A percentile compares a stretch with the other conserved stretches of the same genome.
phyloP scores from a whole-genome alignment of 2,888 invertebrate genomes.

The Drosophila neonasuta region DNA sequence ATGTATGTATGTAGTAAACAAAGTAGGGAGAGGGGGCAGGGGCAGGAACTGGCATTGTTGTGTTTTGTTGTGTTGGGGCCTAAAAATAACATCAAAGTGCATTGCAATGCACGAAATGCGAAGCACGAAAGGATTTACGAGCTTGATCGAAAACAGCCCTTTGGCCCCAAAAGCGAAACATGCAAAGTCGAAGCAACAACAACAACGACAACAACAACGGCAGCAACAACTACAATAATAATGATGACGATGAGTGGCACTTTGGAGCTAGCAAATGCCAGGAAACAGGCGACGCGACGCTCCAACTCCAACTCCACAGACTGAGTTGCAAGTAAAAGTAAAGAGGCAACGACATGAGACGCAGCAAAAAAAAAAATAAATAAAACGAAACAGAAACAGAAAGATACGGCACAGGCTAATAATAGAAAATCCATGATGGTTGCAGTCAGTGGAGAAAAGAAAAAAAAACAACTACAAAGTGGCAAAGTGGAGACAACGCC shows the following conservation, averaged over 20 bases:
- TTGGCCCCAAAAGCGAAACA: slow-evolving; percentile 50
- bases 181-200: slow-evolving; percentile 42
- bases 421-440: slow-evolving; percentile 53
- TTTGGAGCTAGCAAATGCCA: slow-evolving; percentile 50
- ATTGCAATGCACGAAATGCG: slow-evolving; percentile 51
- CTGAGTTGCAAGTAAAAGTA: slow-evolving; percentile 46
- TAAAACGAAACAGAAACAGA: slow-evolving; percentile 6
- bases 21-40: neutral
- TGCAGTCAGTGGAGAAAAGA: neutral
- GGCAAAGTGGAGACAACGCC: slow-evolving; percentile 50
- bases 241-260: slow-evolving; percentile 58
- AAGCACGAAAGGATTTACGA: slow-evolving; percentile 74
- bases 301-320: slow-evolving; percentile 20
- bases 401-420: slow-evolving; percentile 60
- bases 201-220: slow-evolving; percentile 19
- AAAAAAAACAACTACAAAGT: slow-evolving; percentile 25
- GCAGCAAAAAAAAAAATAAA: slow-evolving; percentile 7
- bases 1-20: slow-evolving; percentile 1
- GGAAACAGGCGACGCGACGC: slow-evolving; percentile 49
- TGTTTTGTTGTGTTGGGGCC: slow-evolving; percentile 12
- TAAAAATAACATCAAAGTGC: slow-evolving; percentile 69
- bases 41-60: slow-evolving; percentile 28
- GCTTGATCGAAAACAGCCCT: slow-evolving; percentile 69
- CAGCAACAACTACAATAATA: slow-evolving; percentile 27
- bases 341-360: slow-evolving; percentile 39